These are phyloP conservation scores for Micronycteris hirsuta DNA, from an alignment of 2,113 vertebrate genomes.

Conservation along the genomic window DNA sequence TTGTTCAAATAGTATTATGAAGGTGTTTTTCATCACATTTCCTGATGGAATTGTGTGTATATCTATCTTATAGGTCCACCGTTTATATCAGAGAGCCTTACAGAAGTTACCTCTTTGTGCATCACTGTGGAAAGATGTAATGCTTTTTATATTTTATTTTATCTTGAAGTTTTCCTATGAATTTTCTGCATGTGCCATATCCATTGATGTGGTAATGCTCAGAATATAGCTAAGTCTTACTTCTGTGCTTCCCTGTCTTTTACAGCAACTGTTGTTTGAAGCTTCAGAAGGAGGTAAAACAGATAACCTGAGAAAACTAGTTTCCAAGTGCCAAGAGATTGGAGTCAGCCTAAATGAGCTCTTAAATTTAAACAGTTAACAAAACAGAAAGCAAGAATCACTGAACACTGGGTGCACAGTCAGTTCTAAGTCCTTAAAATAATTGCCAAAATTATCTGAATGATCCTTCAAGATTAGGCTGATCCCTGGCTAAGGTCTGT, in stretches of 20 bases:
- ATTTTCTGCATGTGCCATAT: slow-evolving; percentile 87
- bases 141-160: slow-evolving; percentile 86
- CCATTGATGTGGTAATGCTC: slow-evolving; percentile 87
- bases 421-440: slow-evolving; percentile 83
- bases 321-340: slow-evolving; percentile 94
- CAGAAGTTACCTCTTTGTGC: slow-evolving; percentile 95
- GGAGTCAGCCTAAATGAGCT: slow-evolving; percentile 96
- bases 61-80: slow-evolving; percentile 89
- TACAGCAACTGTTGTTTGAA: slow-evolving; percentile 96
- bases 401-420: slow-evolving; percentile 84
- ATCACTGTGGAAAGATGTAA: slow-evolving; percentile 99
- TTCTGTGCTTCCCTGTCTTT: slow-evolving; percentile 87
- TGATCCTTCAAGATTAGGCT: slow-evolving; percentile 84
- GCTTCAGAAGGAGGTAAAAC: slow-evolving; percentile 93
- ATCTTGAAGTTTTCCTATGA: slow-evolving; percentile 84
- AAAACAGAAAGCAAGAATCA: slow-evolving; percentile 89
- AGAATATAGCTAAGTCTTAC: slow-evolving; percentile 83
- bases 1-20: slow-evolving; percentile 13
- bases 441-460: slow-evolving; percentile 88
- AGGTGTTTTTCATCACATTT: slow-evolving; percentile 39
- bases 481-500: slow-evolving; percentile 83
- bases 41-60: slow-evolving; percentile 71
- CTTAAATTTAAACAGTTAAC: slow-evolving; percentile 91
- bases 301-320: slow-evolving; percentile 93
- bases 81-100: slow-evolving; percentile 93